phyloP scores from a whole-genome alignment of 2,888 invertebrate species.

The Netelia inedita region DNA sequence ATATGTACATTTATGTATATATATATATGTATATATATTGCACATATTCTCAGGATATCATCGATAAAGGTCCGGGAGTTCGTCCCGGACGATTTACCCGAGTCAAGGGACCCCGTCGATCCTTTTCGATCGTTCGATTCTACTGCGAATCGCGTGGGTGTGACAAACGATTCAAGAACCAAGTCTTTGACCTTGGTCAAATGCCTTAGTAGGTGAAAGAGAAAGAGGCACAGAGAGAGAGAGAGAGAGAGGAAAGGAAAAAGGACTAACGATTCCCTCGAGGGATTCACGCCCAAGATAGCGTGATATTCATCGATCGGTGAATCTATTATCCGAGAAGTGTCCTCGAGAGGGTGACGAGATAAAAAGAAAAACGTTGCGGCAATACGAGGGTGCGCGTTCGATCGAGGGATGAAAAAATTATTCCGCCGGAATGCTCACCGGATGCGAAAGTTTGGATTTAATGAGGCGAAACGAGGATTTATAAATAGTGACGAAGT shows the following conservation, averaged over 20 bases:
- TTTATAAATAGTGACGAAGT: too few species aligned
- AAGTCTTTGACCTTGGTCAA: conserved; percentile 37
- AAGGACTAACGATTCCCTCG: conserved; percentile 39
- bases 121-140: conserved; percentile 35
- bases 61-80: background rate
- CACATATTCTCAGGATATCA: conserved; percentile 7
- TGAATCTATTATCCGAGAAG: conserved; percentile 47
- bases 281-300: conserved; percentile 35
- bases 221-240: too few species aligned
- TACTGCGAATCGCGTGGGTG: conserved; percentile 13
- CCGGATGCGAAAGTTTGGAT: conserved; percentile 1
- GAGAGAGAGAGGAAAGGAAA: too few species aligned
- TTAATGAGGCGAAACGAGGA: background rate
- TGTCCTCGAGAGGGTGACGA: background rate
- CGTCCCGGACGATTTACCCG: conserved; percentile 38
- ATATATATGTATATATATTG: background rate
- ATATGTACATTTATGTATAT: background rate
- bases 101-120: conserved; percentile 27
- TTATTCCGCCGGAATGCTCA: background rate
- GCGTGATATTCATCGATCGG: conserved; percentile 23
- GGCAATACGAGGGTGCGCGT: background rate
- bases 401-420: background rate
- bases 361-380: background rate
- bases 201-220: conserved; percentile 6
- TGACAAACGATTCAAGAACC: conserved; percentile 51